Base-by-base conservation (phyloP, 2,888 invertebrate species). In the Diadegma fenestrale region DNA sequence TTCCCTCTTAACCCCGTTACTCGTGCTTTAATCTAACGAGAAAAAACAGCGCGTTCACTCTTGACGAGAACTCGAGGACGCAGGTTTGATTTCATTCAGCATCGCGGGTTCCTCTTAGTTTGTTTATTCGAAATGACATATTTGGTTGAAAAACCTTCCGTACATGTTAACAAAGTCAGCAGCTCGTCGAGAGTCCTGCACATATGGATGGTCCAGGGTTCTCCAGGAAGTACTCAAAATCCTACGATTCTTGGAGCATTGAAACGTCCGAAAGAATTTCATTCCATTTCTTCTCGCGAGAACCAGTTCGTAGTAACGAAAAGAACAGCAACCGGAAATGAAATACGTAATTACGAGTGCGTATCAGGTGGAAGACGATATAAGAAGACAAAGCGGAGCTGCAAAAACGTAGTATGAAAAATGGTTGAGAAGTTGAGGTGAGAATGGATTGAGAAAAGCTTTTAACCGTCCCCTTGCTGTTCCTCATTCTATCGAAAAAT, bases 1-100 rank as follows among this genome's bases (percentile, higher is more conserved):
- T 51, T n/a, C 30, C 17, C 81, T 80, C 85, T 85, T 85, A 76
- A 85, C 79, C 82, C 71, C 79, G 48, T 85, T 85, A 77, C 17
- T 26, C 5, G 14, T 64, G 51, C 63, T 76, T 33, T 48, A 71
- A 45, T 33, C 37, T 22, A 37, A 22, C 43, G 37, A 48, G 58
- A 37, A 66, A 66, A 72, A 48, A 43, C 61, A 63, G 33, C 48
- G 63, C 61, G 61, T 71, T 66, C 54, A 12, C 37, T 54, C 58
- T 64, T 58, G 37, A 61, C 30, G 41, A 63, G 33, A 17, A 30
- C 69, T 48, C 43, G 43, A 37, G 61, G 19, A 7, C 33, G 19
- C 1, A 14, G 61, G 19, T 72, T 30, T 43, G 51, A 73, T 68
- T 78, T 54, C 19, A 26, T 8, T 54, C 8, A 17, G 43, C 66